Conservation (phyloP, 2,888 invertebrate genomes). For the Luperina testacea region DNA sequence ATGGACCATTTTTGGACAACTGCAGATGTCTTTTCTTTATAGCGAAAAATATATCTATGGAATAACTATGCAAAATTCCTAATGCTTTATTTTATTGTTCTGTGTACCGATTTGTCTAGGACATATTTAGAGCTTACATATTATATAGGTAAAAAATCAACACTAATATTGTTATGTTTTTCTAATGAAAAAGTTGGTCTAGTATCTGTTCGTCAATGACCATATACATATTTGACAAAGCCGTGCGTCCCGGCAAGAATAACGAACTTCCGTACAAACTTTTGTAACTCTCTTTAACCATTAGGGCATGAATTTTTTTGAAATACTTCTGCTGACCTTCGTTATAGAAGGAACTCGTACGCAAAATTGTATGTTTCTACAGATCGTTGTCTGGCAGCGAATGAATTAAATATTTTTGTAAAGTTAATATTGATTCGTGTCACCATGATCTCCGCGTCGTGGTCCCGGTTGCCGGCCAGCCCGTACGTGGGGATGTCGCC, state of each 20-base stretch:
- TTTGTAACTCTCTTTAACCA: not conserved
- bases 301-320: not conserved
- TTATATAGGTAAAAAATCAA: too few relatives aligned
- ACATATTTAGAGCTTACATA: not conserved
- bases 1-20: too few relatives aligned
- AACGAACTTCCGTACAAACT: not conserved
- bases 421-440: not conserved
- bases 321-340: too few relatives aligned
- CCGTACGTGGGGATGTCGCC: slow-evolving; percentile 99
- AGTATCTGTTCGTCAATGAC: not conserved
- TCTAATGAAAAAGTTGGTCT: not conserved
- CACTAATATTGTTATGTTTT: not conserved
- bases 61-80: not conserved
- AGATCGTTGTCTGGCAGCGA: not conserved
- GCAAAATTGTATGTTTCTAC: not conserved
- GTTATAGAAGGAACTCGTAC: not conserved
- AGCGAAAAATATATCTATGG: not conserved
- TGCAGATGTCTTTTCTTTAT: too few relatives aligned
- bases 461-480: slow-evolving; percentile 96
- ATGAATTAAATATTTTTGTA: not conserved
- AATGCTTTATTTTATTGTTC: not conserved
- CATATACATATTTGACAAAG: not conserved
- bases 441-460: slow-evolving; percentile 91
- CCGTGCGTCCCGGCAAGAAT: not conserved
- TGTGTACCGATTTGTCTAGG: not conserved